Percentiles rank a stretch among this genome's conserved stretches.
These are phyloP conservation scores for Falco naumanni DNA, from an alignment of 2,797 vertebrate species.

Conservation along the genomic window DNA sequence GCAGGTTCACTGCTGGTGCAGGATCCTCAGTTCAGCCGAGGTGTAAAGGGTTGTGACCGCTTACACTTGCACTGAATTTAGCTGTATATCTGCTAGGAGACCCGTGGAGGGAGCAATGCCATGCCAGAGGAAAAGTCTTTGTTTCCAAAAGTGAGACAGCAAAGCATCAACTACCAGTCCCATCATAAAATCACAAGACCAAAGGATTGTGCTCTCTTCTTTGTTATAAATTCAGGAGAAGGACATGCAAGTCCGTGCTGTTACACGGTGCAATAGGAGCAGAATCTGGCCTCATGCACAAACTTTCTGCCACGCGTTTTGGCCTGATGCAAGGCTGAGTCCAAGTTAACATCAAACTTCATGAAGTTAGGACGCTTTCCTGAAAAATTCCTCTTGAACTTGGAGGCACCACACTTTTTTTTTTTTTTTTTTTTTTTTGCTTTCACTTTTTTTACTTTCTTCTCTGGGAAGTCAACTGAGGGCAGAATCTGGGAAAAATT, in stretches of 20 bases:
- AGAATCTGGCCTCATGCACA: not conserved
- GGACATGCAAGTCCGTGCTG: not conserved
- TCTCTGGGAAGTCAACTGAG: not conserved
- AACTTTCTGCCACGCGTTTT: not conserved
- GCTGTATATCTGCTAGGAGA: not conserved
- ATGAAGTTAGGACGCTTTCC: not conserved
- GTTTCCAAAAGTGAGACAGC: not conserved
- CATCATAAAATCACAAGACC: not conserved
- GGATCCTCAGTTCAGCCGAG: not conserved
- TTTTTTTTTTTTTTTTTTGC: not conserved
- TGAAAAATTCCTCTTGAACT: not conserved
- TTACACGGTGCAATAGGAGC: not conserved
- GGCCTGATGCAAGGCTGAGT: not conserved
- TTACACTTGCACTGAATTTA: not conserved
- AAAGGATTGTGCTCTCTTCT: not conserved
- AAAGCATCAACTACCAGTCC: not conserved
- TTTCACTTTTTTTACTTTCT: not conserved
- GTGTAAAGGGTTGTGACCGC: not conserved
- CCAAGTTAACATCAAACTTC: not conserved
- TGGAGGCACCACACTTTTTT: not conserved
- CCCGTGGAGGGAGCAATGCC: not conserved
- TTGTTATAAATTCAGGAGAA: not conserved
- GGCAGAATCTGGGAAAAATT: constrained; percentile 31
- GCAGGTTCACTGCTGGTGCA: not conserved
- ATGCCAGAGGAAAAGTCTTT: not conserved